Evolutionary conservation across 2,797 vertebrate species (phyloP).

Genomic region (Enteromius fasciolatus): DNA sequence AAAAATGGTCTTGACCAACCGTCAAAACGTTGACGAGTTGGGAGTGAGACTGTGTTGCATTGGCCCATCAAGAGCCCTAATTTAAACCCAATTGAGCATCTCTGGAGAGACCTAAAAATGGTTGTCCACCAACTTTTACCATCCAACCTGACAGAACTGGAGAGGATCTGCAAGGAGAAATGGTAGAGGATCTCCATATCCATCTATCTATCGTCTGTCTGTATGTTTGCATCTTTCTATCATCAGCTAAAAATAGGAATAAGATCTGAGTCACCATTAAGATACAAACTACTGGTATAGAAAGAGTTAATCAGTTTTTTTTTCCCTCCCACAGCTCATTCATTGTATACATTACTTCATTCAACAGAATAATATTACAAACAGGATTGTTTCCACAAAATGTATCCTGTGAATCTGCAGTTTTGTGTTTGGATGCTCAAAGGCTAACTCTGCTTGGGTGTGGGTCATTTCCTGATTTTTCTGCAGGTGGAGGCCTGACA

Average conservation of each 20-base stretch:
- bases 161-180: too few relatives aligned
- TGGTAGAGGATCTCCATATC: too few relatives aligned
- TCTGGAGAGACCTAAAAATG: too few relatives aligned
- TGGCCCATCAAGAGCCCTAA: too few relatives aligned
- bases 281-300: background rate
- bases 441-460: slow-evolving; percentile 48
- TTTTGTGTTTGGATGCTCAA: slow-evolving; percentile 12
- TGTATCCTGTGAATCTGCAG: background rate
- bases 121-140: too few relatives aligned
- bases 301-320: background rate
- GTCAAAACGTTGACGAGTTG: too few relatives aligned
- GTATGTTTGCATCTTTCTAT: slow-evolving; percentile 3
- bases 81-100: too few relatives aligned
- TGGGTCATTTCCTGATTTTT: slow-evolving; percentile 54
- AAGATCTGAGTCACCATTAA: background rate
- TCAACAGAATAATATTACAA: background rate
- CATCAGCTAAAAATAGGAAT: slow-evolving; percentile 13
- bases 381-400: background rate
- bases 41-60: too few relatives aligned
- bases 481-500: slow-evolving; percentile 83
- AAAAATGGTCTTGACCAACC: too few relatives aligned
- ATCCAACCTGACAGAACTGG: too few relatives aligned
- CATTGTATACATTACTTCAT: background rate
- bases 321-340: background rate
- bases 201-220: background rate